These are phyloP conservation scores for Cepaea nemoralis DNA, from an alignment of 1,140 invertebrate species.

Conservation along the genomic window DNA sequence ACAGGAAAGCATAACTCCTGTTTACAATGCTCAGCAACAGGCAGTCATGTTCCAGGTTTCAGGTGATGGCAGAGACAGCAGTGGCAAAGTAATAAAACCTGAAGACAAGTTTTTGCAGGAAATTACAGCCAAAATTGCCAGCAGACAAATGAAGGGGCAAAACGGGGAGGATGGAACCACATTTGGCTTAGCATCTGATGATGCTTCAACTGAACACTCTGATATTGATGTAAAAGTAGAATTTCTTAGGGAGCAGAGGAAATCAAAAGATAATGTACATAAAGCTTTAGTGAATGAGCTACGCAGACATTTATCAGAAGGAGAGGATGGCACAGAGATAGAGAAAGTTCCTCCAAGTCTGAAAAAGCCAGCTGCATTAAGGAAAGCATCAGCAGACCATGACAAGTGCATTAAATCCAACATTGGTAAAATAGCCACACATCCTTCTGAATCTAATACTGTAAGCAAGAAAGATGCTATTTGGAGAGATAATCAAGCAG, in stretches of 20 bases:
- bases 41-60: slow-evolving; percentile 3
- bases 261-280: slow-evolving; percentile 34
- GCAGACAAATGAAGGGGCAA: slow-evolving; percentile 12
- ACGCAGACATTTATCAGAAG: slow-evolving; percentile 35
- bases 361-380: background rate
- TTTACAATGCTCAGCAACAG: slow-evolving; percentile 8
- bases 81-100: background rate
- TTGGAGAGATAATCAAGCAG: background rate
- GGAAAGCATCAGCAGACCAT: background rate
- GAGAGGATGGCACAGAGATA: background rate
- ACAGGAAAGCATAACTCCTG: background rate
- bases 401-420: slow-evolving; percentile 6
- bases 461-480: background rate
- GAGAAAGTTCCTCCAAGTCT: slow-evolving; percentile 11
- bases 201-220: slow-evolving; percentile 3
- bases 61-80: background rate
- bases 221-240: slow-evolving; percentile 28
- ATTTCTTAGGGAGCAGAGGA: slow-evolving; percentile 20
- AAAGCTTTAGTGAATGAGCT: slow-evolving; percentile 38
- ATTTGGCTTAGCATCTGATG: background rate
- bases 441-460: background rate
- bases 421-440: background rate
- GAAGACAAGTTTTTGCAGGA: slow-evolving; percentile 40
- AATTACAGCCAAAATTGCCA: slow-evolving; percentile 38
- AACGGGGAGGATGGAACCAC: slow-evolving; percentile 14